Conservation (phyloP, 2,888 invertebrate genomes). For the Oligia fasciuncula region DNA sequence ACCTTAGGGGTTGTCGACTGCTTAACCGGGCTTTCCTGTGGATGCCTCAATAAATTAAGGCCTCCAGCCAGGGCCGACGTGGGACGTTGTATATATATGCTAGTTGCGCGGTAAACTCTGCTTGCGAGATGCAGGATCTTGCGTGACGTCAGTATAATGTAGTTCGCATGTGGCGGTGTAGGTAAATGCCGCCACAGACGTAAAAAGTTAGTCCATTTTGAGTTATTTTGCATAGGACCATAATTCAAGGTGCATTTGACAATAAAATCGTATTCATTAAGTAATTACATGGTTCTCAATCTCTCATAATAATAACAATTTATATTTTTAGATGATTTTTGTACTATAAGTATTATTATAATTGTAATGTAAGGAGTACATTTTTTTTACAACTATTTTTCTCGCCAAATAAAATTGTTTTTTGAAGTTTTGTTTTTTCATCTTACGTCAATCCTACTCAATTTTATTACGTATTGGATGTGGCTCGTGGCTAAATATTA, state of each 20-base stretch:
- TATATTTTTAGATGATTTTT: slow-evolving; percentile 58
- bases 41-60: too few species aligned
- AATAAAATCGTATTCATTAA: slow-evolving; percentile 31
- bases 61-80: too few species aligned
- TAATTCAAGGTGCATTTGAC: slow-evolving; percentile 37
- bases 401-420: slow-evolving; percentile 60
- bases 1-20: too few species aligned
- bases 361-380: slow-evolving; percentile 40
- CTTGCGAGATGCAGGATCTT: too few species aligned
- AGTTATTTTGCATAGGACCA: slow-evolving; percentile 4
- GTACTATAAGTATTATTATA: slow-evolving; percentile 45
- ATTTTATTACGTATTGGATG: neutral
- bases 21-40: too few species aligned
- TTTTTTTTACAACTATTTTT: slow-evolving; percentile 40
- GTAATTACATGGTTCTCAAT: slow-evolving; percentile 30
- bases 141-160: too few species aligned
- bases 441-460: neutral
- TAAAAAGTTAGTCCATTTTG: neutral
- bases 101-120: too few species aligned
- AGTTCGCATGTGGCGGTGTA: neutral
- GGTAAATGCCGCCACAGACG: neutral
- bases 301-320: slow-evolving; percentile 41
- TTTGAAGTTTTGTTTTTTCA: neutral
- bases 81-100: too few species aligned
- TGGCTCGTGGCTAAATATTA: neutral